Evolutionary conservation across 2,888 invertebrate species (phyloP).

Genomic region (Spisula solida): DNA sequence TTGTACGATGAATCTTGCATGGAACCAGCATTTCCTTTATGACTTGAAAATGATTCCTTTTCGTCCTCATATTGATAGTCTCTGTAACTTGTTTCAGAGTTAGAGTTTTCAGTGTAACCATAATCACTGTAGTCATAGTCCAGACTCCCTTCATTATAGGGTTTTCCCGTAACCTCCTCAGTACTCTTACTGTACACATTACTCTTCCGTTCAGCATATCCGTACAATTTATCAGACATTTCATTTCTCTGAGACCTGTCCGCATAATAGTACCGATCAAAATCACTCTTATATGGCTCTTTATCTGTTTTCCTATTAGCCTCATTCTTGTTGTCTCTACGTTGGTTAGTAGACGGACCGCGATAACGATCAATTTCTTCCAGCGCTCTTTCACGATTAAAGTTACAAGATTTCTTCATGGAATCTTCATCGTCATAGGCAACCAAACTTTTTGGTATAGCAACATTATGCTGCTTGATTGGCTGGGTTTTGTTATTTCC

Average conservation of each 20-base stretch:
- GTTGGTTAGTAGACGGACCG: slow-evolving; percentile 12
- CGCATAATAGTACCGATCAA: slow-evolving; percentile 49
- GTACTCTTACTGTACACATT: neutral
- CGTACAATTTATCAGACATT: slow-evolving; percentile 24
- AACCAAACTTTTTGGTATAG: slow-evolving; percentile 30
- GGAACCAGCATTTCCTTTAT: neutral
- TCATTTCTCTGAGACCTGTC: slow-evolving; percentile 45
- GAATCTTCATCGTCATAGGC: slow-evolving; percentile 42
- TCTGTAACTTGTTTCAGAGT: neutral
- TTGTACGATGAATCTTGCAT: neutral
- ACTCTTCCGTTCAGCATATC: neutral
- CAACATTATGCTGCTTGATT: neutral
- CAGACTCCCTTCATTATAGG: neutral
- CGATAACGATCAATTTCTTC: slow-evolving; percentile 60
- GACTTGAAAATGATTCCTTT: neutral
- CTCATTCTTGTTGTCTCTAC: neutral
- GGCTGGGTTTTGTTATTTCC: neutral
- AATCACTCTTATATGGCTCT: slow-evolving; percentile 50
- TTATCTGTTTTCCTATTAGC: slow-evolving; percentile 13
- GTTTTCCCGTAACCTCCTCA: neutral
- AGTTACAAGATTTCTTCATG: slow-evolving; percentile 12
- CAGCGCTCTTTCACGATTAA: slow-evolving; percentile 51
- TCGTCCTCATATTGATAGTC: slow-evolving; percentile 4
- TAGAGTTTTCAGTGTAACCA: neutral
- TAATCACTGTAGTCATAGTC: neutral